A percentile compares a stretch with the other conserved stretches of the same genome.
These are phyloP conservation scores for Lethrus apterus DNA, from an alignment of 1,140 invertebrate genomes.

Conservation along the genomic window DNA sequence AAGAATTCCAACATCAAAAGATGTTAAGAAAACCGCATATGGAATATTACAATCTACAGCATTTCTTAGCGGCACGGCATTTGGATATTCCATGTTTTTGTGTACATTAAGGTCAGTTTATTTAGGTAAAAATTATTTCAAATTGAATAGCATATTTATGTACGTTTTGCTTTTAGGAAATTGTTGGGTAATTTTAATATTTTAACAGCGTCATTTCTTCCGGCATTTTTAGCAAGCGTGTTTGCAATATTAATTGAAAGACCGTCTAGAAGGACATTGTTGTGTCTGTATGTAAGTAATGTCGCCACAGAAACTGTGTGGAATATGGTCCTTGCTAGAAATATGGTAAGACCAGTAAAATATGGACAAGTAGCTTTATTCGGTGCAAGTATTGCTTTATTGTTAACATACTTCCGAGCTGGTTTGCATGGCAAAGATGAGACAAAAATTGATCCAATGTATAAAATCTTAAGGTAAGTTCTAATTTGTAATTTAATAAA, in stretches of 20 bases:
- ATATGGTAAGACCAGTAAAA: conserved; percentile 52
- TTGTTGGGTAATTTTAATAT: conserved; percentile 61
- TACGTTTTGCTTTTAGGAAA: conserved; percentile 45
- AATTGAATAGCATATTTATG: conserved; percentile 7
- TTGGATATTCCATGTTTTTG: conserved; percentile 62
- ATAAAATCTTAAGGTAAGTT: conserved; percentile 51
- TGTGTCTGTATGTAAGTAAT: conserved; percentile 75
- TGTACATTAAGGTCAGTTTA: conserved; percentile 42
- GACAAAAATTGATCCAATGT: conserved; percentile 53
- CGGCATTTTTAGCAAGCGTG: conserved; percentile 62
- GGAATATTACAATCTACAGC: conserved; percentile 67
- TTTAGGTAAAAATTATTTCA: conserved; percentile 18
- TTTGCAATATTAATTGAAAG: conserved; percentile 69
- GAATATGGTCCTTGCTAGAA: conserved; percentile 59
- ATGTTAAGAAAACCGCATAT: conserved; percentile 55
- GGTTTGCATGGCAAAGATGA: conserved; percentile 38
- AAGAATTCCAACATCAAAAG: conserved; percentile 53
- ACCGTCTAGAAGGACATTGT: conserved; percentile 57
- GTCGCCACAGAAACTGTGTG: conserved; percentile 73
- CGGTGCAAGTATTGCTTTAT: conserved; percentile 49
- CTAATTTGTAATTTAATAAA: too few relatives aligned
- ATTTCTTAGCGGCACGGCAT: conserved; percentile 68
- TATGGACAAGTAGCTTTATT: conserved; percentile 62
- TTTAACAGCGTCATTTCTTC: conserved; percentile 60
- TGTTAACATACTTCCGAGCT: conserved; percentile 53